Percentiles rank a stretch among this genome's conserved stretches.
These are phyloP conservation scores for Eupleurogrammus muticus DNA, from an alignment of 2,797 vertebrate genomes.

Conservation along the genomic window DNA sequence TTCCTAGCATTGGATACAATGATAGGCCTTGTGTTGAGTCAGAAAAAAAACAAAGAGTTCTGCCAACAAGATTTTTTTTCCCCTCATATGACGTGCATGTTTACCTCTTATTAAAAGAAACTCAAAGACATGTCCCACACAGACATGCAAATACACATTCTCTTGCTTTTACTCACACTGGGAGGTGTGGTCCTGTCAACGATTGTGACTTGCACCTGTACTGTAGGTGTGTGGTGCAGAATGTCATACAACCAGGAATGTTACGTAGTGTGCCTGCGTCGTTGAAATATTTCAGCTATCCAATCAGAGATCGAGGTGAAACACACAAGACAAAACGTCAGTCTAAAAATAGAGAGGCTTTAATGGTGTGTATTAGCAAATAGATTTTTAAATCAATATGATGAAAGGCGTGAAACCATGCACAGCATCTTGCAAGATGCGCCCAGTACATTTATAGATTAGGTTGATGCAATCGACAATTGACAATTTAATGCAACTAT, in stretches of 20 bases:
- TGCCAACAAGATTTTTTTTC: not conserved
- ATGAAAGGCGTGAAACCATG: not conserved
- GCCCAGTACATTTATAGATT: not conserved
- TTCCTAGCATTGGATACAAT: slow-evolving; percentile 8
- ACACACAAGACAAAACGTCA: not conserved
- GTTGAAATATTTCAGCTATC: not conserved
- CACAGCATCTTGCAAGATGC: not conserved
- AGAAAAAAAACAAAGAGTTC: not conserved
- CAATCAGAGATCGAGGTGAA: not conserved
- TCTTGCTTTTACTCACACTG: not conserved
- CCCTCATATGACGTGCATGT: not conserved
- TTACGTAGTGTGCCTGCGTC: not conserved
- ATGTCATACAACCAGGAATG: slow-evolving; percentile 14
- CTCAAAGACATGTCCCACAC: slow-evolving; percentile 16
- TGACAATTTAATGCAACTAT: not conserved
- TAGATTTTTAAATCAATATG: not conserved
- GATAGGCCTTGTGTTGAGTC: not conserved
- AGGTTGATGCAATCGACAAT: not conserved
- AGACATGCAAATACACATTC: not conserved
- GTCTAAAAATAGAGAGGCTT: not conserved
- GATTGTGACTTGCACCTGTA: not conserved
- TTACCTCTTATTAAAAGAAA: slow-evolving; percentile 13
- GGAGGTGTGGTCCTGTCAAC: slow-evolving; percentile 34
- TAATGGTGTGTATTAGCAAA: not conserved
- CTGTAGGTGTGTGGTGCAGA: not conserved